Base-by-base conservation (phyloP, 2,113 vertebrate species). In the Anhinga rufa region DNA sequence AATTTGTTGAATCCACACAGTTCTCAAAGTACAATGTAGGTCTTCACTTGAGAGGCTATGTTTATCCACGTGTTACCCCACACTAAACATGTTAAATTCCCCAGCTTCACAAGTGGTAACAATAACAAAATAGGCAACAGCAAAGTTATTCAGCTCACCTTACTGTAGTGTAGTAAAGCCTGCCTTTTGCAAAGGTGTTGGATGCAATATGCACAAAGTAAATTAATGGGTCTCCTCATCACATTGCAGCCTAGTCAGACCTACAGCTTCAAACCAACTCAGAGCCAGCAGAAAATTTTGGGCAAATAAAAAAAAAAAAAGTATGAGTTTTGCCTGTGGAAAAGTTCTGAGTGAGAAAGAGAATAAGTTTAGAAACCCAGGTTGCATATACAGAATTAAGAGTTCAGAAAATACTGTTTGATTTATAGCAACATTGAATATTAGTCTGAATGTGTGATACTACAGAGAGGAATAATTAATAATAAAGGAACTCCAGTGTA, bases 11-110 rank as follows among this genome's bases (percentile, higher is more conserved):
- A 72, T 58, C 42, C 24, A 64, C 32, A 48, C 17, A 14, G 24
- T 74, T 92, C 32, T 74, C 28, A 26, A 64, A 60, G 29, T 46
- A 55, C 19, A 42, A 2, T 36, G 9, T 36, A n/a, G 38, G 28
- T 55, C 40, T 52, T 66, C 34, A 32, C 1, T 1, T 88, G 68
- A 34, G 44, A 64, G 34, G 42, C n/a, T 90, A 1, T 24, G 7
- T 51, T 72, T 74, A 46, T 55, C 48, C 16, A 31, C 3, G 1
- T 3, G 2, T 55, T 79, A 17, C 9, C 18, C 0, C 2, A 44
- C 26, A 29, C 36, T 32, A 25, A 74, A 25, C 2, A 14, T 20
- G 32, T 57, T 42, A 10, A 42, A 60, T 54, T 61, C 25, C 10
- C 14, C 42, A 66, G 6, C 26, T 74, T 83, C 46, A 57, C 34